These are phyloP conservation scores for Styela plicata DNA, from an alignment of 23 tunicate genomes.

Conservation along the genomic window DNA sequence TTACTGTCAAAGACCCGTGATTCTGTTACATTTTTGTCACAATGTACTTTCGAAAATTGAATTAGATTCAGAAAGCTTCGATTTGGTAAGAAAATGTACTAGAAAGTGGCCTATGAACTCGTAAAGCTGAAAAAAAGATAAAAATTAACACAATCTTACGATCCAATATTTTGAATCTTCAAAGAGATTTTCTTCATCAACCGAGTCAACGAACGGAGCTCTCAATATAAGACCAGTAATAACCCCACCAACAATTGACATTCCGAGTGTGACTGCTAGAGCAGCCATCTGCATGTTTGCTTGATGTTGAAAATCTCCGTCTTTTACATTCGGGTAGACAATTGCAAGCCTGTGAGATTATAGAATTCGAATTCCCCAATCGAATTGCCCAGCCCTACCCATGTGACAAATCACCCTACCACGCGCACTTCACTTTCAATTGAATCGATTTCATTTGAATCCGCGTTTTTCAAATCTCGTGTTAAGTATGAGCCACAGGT, in stretches of 20 bases:
- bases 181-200: conserved; percentile 40
- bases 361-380: too few relatives aligned
- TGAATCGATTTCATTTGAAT: too few relatives aligned
- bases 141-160: conserved; percentile 42
- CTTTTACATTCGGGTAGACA: conserved; percentile 9
- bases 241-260: conserved; percentile 61
- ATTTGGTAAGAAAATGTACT: not conserved
- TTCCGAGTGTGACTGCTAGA: conserved; percentile 69
- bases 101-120: not conserved
- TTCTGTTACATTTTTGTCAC: too few relatives aligned
- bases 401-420: too few relatives aligned
- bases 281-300: conserved; percentile 87
- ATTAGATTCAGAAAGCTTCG: too few relatives aligned
- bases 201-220: conserved; percentile 52
- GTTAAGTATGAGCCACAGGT: too few relatives aligned
- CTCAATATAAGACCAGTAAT: conserved; percentile 71
- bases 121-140: not conserved
- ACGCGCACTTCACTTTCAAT: too few relatives aligned
- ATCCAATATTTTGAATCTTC: conserved; percentile 78
- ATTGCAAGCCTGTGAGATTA: not conserved
- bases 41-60: too few relatives aligned
- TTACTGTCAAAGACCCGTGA: too few relatives aligned
- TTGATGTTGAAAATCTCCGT: conserved; percentile 46
- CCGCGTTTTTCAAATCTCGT: too few relatives aligned
- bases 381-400: too few relatives aligned